A percentile compares a stretch with the other conserved stretches of the same genome.
Conservation (phyloP, 2,888 invertebrate species). For the Tortricodes alternella region DNA sequence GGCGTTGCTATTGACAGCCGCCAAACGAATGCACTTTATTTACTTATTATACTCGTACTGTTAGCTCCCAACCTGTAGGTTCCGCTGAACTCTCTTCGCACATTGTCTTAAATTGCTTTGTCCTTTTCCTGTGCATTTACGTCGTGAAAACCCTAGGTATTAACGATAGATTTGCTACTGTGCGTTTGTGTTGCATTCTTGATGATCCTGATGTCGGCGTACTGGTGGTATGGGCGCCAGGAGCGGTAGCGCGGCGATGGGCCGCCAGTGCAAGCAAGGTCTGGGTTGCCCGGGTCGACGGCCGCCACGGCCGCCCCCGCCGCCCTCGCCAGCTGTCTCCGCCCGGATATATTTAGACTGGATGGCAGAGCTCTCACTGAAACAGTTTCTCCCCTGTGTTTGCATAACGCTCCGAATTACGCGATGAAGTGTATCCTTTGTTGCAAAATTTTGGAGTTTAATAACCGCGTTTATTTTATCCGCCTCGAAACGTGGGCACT, state of each 20-base stretch:
- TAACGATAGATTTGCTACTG: conserved; percentile 22
- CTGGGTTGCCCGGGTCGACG: conserved; percentile 71
- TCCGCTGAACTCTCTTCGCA: conserved; percentile 34
- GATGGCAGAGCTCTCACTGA: conserved; percentile 68
- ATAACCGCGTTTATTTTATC: conserved; percentile 31
- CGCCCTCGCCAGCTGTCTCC: conserved; percentile 60
- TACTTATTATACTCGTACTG: conserved; percentile 27
- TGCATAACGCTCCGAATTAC: conserved; percentile 61
- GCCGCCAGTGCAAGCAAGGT: conserved; percentile 57
- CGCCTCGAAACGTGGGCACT: neutral
- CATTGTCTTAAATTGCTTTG: conserved; percentile 56
- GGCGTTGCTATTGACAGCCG: conserved; percentile 5
- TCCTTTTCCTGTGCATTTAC: conserved; percentile 41
- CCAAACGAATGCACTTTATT: conserved; percentile 30
- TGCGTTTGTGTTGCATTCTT: neutral
- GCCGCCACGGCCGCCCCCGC: conserved; percentile 50
- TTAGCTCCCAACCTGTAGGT: conserved; percentile 8
- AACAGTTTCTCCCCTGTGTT: conserved; percentile 72
- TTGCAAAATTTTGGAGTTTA: conserved; percentile 42
- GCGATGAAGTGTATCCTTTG: conserved; percentile 50
- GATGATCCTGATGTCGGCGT: neutral
- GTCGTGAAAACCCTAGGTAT: conserved; percentile 39
- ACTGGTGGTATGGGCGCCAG: too few species aligned
- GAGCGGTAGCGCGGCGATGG: conserved; percentile 49
- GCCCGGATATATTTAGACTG: conserved; percentile 75